A percentile compares a stretch with the other conserved stretches of the same genome.
Conservation (phyloP, 1,140 invertebrate species). For the Heliconius hewitsoni region DNA sequence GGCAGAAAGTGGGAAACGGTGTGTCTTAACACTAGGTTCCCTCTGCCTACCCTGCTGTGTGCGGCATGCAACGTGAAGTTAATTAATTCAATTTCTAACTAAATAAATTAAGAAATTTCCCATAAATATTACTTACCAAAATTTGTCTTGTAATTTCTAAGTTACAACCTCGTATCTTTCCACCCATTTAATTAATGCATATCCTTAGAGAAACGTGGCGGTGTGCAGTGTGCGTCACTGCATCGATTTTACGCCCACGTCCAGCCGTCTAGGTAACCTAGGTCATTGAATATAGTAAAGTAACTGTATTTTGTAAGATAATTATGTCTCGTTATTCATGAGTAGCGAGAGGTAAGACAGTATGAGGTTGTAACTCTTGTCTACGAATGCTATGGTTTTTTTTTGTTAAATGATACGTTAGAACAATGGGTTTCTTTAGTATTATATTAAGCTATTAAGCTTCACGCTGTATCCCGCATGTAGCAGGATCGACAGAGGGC, state of each 20-base stretch:
- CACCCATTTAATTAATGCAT: conserved; percentile 5
- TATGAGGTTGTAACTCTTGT: background rate
- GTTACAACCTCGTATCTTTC: background rate
- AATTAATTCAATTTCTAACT: too few relatives aligned
- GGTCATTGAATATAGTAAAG: background rate
- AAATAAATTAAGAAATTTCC: too few relatives aligned
- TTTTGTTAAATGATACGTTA: too few relatives aligned
- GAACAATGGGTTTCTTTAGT: too few relatives aligned
- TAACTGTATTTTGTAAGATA: conserved; percentile 4
- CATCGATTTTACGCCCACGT: conserved; percentile 36
- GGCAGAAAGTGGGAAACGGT: too few relatives aligned
- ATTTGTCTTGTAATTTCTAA: background rate
- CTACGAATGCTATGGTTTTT: too few relatives aligned
- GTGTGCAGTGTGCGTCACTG: conserved; percentile 30
- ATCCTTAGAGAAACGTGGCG: conserved; percentile 3
- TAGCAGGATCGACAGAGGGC: too few relatives aligned
- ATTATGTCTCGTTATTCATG: background rate
- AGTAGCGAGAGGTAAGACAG: background rate
- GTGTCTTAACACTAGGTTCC: too few relatives aligned
- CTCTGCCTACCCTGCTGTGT: too few relatives aligned
- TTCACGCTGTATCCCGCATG: too few relatives aligned
- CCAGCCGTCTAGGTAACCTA: background rate
- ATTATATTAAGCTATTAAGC: too few relatives aligned
- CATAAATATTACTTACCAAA: background rate
- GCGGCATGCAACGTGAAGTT: too few relatives aligned